Percentiles rank a stretch among this genome's conserved stretches.
phyloP scores from a whole-genome alignment of 1,140 invertebrate genomes.

The Drosophila lacteicornis region DNA sequence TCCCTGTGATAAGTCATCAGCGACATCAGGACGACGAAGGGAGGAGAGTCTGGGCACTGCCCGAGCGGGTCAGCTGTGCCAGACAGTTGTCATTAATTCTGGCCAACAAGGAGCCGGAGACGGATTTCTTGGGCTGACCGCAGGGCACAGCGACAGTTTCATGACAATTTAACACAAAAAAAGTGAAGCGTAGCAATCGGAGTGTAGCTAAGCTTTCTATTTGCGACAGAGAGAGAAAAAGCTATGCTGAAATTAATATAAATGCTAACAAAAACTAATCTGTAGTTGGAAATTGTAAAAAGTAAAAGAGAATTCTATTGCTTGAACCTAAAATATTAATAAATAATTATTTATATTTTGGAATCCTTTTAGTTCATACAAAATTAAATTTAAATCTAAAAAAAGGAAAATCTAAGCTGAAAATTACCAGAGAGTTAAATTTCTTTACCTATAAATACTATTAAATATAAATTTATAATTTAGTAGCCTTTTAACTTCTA shows the following conservation, averaged over 20 bases:
- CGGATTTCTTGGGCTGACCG: constrained; percentile 49
- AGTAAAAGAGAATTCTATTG: too few relatives aligned
- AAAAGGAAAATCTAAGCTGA: too few relatives aligned
- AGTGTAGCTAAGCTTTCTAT: constrained; percentile 36
- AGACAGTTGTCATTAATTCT: constrained; percentile 82
- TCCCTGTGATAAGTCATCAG: constrained; percentile 78
- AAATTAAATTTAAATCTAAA: too few relatives aligned
- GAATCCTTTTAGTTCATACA: too few relatives aligned
- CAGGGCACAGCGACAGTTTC: constrained; percentile 63
- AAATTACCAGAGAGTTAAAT: too few relatives aligned
- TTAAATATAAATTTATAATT: too few relatives aligned
- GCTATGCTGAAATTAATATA: too few relatives aligned
- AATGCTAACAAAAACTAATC: too few relatives aligned
- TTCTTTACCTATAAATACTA: too few relatives aligned
- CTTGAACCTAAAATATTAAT: neutral
- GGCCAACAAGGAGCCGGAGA: constrained; percentile 43
- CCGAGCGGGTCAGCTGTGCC: constrained; percentile 64
- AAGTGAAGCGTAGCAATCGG: constrained; percentile 13
- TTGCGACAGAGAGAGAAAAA: constrained; percentile 16
- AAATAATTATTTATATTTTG: too few relatives aligned
- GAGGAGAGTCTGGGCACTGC: neutral
- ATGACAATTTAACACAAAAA: constrained; percentile 77
- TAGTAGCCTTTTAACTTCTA: too few relatives aligned
- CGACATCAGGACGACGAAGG: constrained; percentile 24
- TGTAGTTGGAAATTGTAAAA: neutral